These are phyloP conservation scores for Caradrina kadenii DNA, from an alignment of 2,888 invertebrate genomes.

Conservation along the genomic window DNA sequence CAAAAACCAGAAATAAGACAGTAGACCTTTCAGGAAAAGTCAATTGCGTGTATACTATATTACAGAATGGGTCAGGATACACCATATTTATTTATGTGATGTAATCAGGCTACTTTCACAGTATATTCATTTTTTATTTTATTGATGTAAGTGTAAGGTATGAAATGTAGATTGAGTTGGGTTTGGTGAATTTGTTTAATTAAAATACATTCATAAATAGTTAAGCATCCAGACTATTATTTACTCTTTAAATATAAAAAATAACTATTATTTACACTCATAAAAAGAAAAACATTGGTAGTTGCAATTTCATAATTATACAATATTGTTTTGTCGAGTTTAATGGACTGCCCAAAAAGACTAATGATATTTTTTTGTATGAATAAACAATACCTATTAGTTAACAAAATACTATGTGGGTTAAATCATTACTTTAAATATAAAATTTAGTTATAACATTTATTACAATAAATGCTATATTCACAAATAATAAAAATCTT, in stretches of 20 bases:
- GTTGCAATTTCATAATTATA: slow-evolving; percentile 30
- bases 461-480: slow-evolving; percentile 37
- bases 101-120: slow-evolving; percentile 6
- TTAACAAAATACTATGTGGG: slow-evolving; percentile 21
- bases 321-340: slow-evolving; percentile 1
- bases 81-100: slow-evolving; percentile 1
- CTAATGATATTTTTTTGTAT: neutral
- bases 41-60: neutral
- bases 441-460: slow-evolving; percentile 6
- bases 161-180: too few relatives aligned
- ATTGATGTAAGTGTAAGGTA: neutral
- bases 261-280: slow-evolving; percentile 26
- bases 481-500: slow-evolving; percentile 21
- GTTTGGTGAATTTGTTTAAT: slow-evolving; percentile 40
- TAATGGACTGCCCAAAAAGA: slow-evolving; percentile 26
- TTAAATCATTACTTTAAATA: slow-evolving; percentile 17
- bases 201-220: slow-evolving; percentile 15
- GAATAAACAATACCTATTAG: neutral
- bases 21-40: neutral
- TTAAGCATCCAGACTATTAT: slow-evolving; percentile 16
- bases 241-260: slow-evolving; percentile 12
- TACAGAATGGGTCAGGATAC: neutral
- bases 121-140: neutral
- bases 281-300: slow-evolving; percentile 5
- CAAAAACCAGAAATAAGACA: slow-evolving; percentile 50